phyloP scores from a whole-genome alignment of 2,888 invertebrate genomes.

The Chloroclysta siterata region DNA sequence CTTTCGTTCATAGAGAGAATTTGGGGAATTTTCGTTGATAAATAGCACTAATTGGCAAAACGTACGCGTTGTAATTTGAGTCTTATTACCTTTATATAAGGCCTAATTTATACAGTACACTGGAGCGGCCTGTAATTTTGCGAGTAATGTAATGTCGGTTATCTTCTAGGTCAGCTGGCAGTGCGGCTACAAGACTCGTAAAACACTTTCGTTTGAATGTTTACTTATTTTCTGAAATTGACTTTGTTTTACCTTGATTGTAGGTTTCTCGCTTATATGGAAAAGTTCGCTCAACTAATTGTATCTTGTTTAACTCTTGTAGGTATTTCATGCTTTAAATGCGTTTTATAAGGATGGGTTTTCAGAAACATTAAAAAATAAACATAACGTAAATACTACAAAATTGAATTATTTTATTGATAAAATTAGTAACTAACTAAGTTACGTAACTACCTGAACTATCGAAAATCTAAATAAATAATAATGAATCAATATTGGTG shows the following conservation, averaged over 20 bases:
- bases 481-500: too few relatives aligned
- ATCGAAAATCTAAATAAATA: too few relatives aligned
- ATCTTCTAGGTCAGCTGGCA: slow-evolving; percentile 24
- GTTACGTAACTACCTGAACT: too few relatives aligned
- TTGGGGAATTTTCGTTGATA: slow-evolving; percentile 30
- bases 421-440: too few relatives aligned
- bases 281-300: background rate
- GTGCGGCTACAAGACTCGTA: slow-evolving; percentile 22
- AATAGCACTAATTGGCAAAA: slow-evolving; percentile 34
- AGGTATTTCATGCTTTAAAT: too few relatives aligned
- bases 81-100: slow-evolving; percentile 13
- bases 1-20: slow-evolving; percentile 41
- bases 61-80: slow-evolving; percentile 24
- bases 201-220: slow-evolving; percentile 29
- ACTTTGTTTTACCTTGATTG: slow-evolving; percentile 2
- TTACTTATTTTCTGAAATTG: slow-evolving; percentile 17
- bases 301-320: too few relatives aligned
- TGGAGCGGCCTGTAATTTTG: slow-evolving; percentile 15
- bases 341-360: too few relatives aligned
- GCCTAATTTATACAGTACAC: slow-evolving; percentile 13
- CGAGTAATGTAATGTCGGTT: slow-evolving; percentile 22
- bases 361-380: too few relatives aligned
- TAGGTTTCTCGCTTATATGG: background rate
- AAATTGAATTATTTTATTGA: too few relatives aligned
- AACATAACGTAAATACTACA: too few relatives aligned